phyloP scores from a whole-genome alignment of 2,797 vertebrate genomes.

The Catharus ustulatus region DNA sequence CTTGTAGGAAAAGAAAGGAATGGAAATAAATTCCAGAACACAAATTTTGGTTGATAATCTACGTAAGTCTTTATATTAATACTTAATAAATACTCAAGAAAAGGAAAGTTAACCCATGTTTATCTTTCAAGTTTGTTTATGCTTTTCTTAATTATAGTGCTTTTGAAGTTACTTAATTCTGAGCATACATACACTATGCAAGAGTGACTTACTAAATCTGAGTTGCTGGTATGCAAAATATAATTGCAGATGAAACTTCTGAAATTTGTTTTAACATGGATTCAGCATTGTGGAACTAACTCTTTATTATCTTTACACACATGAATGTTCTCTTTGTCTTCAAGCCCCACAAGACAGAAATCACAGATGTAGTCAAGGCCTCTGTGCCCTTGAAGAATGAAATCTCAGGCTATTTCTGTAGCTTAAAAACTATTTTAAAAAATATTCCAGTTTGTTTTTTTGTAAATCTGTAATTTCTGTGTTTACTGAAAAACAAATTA shows the following conservation, averaged over 20 bases:
- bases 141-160: background rate
- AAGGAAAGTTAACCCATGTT: background rate
- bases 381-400: background rate
- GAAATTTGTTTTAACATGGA: background rate
- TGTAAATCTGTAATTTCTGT: background rate
- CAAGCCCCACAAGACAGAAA: background rate
- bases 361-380: background rate
- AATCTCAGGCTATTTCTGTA: constrained; percentile 17
- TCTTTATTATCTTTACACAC: constrained; percentile 11
- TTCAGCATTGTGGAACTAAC: constrained; percentile 25
- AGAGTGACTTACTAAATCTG: background rate
- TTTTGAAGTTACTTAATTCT: background rate
- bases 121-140: background rate
- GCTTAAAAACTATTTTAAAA: constrained; percentile 2
- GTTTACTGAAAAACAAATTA: background rate
- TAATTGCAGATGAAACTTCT: background rate
- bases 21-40: background rate
- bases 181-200: background rate
- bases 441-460: background rate
- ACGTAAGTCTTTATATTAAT: background rate
- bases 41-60: background rate
- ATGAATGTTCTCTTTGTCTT: constrained; percentile 24
- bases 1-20: background rate
- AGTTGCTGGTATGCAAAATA: background rate
- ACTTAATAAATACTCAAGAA: background rate